Percentiles rank a stretch among this genome's conserved stretches.
These are phyloP conservation scores for Nestor notabilis DNA, from an alignment of 2,113 vertebrate species.

Conservation along the genomic window DNA sequence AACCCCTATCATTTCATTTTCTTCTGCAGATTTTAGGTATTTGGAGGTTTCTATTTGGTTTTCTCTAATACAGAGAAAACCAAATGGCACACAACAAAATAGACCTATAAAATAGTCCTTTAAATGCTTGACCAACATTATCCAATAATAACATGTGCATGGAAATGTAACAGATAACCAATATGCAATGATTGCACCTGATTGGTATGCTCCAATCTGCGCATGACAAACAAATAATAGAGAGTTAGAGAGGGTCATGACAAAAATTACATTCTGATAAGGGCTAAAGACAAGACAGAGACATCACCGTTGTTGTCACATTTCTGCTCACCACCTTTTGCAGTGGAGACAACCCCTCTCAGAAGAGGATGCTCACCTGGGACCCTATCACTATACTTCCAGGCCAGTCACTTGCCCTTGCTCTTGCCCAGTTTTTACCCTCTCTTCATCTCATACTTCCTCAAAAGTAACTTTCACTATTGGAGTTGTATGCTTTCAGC, in stretches of 20 bases:
- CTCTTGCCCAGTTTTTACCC: fast-evolving
- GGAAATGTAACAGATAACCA: background rate
- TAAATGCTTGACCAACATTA: background rate
- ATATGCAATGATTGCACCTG: fast-evolving
- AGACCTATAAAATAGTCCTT: background rate
- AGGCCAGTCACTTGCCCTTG: background rate
- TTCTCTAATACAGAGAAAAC: background rate
- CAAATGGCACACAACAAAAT: background rate
- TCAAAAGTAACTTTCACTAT: background rate
- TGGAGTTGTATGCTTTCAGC: background rate
- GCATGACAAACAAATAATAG: background rate
- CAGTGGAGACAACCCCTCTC: background rate
- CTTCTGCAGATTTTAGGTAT: background rate
- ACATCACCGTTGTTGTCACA: background rate
- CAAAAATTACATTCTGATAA: background rate
- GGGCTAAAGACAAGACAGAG: background rate
- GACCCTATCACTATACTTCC: background rate
- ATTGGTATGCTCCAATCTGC: fast-evolving
- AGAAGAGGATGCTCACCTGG: fast-evolving
- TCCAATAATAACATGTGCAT: background rate
- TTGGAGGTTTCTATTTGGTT: fast-evolving
- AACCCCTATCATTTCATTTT: background rate
- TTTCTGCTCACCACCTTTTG: background rate
- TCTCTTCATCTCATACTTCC: background rate
- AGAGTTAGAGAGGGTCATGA: background rate